These are phyloP conservation scores for Xestia ashworthii DNA, from an alignment of 2,888 invertebrate genomes.

Conservation along the genomic window DNA sequence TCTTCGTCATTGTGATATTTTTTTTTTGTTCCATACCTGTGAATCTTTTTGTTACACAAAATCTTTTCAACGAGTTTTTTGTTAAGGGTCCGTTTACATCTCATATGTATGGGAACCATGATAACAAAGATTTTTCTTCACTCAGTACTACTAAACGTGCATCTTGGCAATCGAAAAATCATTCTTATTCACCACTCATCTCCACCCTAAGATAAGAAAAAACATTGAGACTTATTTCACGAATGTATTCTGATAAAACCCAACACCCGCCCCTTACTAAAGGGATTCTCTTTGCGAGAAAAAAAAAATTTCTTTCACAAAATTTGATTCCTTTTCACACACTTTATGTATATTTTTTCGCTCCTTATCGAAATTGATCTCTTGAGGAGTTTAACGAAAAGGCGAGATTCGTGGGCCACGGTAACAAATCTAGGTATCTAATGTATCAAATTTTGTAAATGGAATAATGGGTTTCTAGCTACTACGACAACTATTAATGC, in stretches of 20 bases:
- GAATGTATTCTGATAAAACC: constrained; percentile 57
- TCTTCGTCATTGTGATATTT: no score
- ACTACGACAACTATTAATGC: neutral
- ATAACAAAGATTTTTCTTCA: constrained; percentile 1
- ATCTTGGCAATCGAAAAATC: constrained; percentile 16
- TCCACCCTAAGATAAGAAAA: constrained; percentile 40
- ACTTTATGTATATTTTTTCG: constrained; percentile 60
- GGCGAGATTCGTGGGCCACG: constrained; percentile 11
- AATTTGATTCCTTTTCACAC: constrained; percentile 66
- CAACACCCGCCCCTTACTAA: constrained; percentile 47
- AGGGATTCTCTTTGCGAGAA: constrained; percentile 58
- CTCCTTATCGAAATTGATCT: constrained; percentile 66
- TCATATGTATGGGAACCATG: neutral
- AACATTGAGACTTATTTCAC: constrained; percentile 41
- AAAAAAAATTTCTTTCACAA: constrained; percentile 62
- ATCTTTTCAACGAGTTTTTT: no score
- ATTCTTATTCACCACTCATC: constrained; percentile 41
- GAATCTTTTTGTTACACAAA: no score
- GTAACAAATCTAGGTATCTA: constrained; percentile 15
- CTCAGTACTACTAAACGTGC: neutral
- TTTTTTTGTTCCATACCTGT: no score
- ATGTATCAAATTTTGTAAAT: constrained; percentile 14
- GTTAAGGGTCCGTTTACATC: no score
- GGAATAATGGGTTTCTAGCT: neutral
- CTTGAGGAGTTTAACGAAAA: constrained; percentile 44